phyloP scores from a whole-genome alignment of 2,888 invertebrate species.

The Leucophenga montana region DNA sequence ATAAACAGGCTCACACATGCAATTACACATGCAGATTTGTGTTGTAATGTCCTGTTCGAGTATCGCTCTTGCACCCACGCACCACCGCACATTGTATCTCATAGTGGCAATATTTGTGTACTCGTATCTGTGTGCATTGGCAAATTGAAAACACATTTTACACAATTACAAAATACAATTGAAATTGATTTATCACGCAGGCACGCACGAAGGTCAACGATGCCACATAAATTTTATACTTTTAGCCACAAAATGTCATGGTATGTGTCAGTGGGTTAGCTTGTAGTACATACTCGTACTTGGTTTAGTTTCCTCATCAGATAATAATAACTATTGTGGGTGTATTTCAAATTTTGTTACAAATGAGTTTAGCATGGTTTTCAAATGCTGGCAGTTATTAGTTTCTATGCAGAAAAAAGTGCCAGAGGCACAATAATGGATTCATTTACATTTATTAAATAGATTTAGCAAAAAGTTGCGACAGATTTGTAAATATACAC shows the following conservation, averaged over 20 bases:
- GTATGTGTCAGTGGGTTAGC: neutral
- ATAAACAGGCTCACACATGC: slow-evolving; percentile 5
- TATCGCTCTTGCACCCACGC: too few relatives aligned
- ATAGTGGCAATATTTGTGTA: too few relatives aligned
- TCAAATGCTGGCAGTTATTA: too few relatives aligned
- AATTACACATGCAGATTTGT: neutral
- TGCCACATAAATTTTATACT: slow-evolving; percentile 56
- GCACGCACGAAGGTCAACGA: slow-evolving; percentile 61
- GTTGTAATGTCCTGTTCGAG: neutral
- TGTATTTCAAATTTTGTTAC: slow-evolving; percentile 3
- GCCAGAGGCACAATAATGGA: too few relatives aligned
- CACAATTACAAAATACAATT: slow-evolving; percentile 64
- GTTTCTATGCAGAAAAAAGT: too few relatives aligned
- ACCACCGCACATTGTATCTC: too few relatives aligned
- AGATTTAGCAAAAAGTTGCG: too few relatives aligned
- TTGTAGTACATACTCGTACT: slow-evolving; percentile 1
- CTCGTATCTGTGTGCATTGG: slow-evolving; percentile 24
- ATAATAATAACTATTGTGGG: too few relatives aligned
- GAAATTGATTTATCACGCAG: slow-evolving; percentile 63
- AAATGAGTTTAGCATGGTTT: neutral
- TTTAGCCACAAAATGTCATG: slow-evolving; percentile 12
- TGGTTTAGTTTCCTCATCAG: too few relatives aligned
- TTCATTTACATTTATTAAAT: too few relatives aligned
- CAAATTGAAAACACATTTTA: slow-evolving; percentile 65
- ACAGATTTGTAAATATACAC: too few relatives aligned